These are phyloP conservation scores for Xyrichtys novacula DNA, from an alignment of 2,797 vertebrate species.

Conservation along the genomic window DNA sequence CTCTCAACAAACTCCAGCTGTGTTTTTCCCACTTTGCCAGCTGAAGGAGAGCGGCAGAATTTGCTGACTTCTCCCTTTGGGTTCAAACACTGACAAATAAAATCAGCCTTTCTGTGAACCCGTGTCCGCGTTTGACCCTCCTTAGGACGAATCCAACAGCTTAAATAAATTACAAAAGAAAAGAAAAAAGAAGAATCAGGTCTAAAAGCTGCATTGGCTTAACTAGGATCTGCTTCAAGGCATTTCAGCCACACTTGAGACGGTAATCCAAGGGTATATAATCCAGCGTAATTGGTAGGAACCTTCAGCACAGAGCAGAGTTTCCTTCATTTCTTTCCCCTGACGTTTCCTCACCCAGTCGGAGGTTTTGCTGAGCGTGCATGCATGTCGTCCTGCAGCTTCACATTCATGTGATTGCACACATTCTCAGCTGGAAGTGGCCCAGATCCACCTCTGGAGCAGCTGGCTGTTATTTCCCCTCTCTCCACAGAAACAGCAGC, in stretches of 20 bases:
- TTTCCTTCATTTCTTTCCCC: slow-evolving; percentile 25
- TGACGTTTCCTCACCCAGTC: slow-evolving; percentile 44
- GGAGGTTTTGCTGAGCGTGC: slow-evolving; percentile 39
- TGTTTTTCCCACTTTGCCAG: slow-evolving; percentile 31
- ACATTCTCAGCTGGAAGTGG: slow-evolving; percentile 39
- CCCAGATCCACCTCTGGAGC: slow-evolving; percentile 52
- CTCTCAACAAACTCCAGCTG: slow-evolving; percentile 44
- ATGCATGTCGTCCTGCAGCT: slow-evolving; percentile 42
- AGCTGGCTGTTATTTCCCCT: slow-evolving; percentile 51
- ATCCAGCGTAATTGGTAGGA: slow-evolving; percentile 56
- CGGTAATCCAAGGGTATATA: slow-evolving; percentile 34
- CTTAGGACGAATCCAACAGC: slow-evolving; percentile 38
- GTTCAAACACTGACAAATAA: slow-evolving; percentile 42
- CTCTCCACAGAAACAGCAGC: slow-evolving; percentile 40
- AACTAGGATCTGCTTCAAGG: slow-evolving; percentile 42
- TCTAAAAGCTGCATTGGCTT: slow-evolving; percentile 35
- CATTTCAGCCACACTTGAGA: slow-evolving; percentile 24
- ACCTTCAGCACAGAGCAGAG: slow-evolving; percentile 41
- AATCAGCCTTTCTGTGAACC: slow-evolving; percentile 39
- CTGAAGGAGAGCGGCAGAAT: slow-evolving; percentile 35
- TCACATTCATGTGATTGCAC: slow-evolving; percentile 36
- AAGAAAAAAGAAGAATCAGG: slow-evolving; percentile 33
- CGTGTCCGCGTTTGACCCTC: not conserved
- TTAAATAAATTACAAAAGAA: slow-evolving; percentile 1
- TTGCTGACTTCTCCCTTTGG: slow-evolving; percentile 49